Evolutionary conservation across 2,113 vertebrate species (phyloP).

Genomic region (Phalacrocorax carbo): DNA sequence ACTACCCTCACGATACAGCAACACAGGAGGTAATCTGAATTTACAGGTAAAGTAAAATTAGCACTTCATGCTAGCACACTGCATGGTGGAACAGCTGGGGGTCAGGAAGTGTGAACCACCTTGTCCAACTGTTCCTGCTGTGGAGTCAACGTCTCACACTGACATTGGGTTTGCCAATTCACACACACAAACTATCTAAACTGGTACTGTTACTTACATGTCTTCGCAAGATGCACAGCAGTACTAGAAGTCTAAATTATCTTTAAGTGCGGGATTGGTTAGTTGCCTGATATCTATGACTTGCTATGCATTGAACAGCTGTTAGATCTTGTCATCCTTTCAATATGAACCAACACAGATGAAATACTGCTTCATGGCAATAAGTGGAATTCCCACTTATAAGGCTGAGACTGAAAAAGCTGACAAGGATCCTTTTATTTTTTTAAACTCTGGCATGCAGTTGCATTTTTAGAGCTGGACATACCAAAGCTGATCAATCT

Average conservation of each 20-base stretch:
- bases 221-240: neutral
- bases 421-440: neutral
- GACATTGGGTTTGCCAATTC: neutral
- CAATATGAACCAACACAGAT: neutral
- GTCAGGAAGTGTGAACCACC: neutral
- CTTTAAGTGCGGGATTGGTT: neutral
- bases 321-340: neutral
- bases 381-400: neutral
- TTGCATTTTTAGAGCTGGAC: neutral
- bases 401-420: neutral
- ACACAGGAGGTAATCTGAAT: no score
- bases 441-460: no score
- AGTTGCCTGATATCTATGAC: neutral
- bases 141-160: neutral
- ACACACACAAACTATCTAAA: neutral
- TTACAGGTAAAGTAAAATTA: neutral
- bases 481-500: neutral
- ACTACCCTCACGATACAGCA: neutral
- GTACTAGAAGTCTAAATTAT: no score
- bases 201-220: neutral
- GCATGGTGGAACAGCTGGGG: neutral
- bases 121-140: neutral
- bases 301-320: neutral
- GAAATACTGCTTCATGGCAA: neutral
- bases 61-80: neutral